Evolutionary conservation across 1,140 invertebrate genomes (phyloP).

Genomic region (Leptinotarsa lineolata): DNA sequence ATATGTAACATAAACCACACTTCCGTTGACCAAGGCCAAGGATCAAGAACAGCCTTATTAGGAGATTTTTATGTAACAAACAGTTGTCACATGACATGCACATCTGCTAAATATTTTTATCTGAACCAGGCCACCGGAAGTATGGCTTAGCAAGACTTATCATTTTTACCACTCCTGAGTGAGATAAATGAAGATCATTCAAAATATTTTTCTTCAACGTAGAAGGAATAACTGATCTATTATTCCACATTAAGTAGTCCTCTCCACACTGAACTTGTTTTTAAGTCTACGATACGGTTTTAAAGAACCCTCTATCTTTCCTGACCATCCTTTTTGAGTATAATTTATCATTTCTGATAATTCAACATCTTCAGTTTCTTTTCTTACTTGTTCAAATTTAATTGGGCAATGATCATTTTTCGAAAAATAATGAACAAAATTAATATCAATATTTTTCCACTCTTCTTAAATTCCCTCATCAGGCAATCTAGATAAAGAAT

Average conservation of each 20-base stretch:
- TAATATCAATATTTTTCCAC: neutral
- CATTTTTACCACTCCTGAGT: neutral
- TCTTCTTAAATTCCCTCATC: neutral
- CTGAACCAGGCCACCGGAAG: neutral
- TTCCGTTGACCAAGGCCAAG: too few species aligned
- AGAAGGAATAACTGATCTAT: neutral
- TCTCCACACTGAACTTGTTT: neutral
- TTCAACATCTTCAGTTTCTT: neutral
- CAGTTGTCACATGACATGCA: too few species aligned
- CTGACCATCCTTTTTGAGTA: too few species aligned
- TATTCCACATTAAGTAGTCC: neutral
- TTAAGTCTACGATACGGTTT: too few species aligned
- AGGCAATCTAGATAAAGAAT: constrained; percentile 5
- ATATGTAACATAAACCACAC: too few species aligned
- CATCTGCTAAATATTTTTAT: neutral
- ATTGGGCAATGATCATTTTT: neutral
- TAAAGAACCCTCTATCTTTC: too few species aligned
- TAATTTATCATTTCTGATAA: too few species aligned
- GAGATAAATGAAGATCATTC: neutral
- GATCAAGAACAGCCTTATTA: too few species aligned
- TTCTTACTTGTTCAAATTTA: too few species aligned
- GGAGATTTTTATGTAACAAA: too few species aligned
- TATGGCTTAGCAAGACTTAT: neutral
- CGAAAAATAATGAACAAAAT: neutral
- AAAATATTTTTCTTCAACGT: neutral